Evolutionary conservation across 2,888 invertebrate genomes (phyloP).

Genomic region (Girardia tigrina): DNA sequence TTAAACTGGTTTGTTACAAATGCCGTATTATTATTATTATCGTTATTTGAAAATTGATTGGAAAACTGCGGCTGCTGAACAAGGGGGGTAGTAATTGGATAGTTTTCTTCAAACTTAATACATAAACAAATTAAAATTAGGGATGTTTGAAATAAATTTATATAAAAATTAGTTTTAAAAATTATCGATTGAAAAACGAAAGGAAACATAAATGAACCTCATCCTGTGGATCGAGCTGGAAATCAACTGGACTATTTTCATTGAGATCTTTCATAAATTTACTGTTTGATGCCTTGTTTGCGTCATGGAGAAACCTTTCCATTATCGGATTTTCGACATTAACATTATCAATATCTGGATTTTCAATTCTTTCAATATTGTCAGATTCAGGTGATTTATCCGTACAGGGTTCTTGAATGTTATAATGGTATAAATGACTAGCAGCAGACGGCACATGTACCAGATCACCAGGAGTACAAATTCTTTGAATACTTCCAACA

Average conservation of each 20-base stretch:
- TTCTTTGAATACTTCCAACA: background rate
- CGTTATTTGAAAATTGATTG: background rate
- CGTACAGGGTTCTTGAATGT: background rate
- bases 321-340: constrained; percentile 30
- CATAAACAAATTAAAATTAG: background rate
- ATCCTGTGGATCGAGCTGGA: constrained; percentile 9
- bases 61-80: background rate
- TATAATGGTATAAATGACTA: background rate
- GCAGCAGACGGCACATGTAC: background rate
- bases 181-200: background rate
- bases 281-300: background rate
- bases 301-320: constrained; percentile 31
- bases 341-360: constrained; percentile 16
- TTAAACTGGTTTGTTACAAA: constrained; percentile 28
- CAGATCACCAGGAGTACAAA: background rate
- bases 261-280: constrained; percentile 17
- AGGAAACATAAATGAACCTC: background rate
- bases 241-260: constrained; percentile 14
- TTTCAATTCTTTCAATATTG: background rate
- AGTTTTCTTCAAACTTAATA: background rate
- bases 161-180: background rate
- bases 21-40: background rate
- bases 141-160: background rate
- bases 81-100: background rate
- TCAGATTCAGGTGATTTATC: background rate